Percentiles rank a stretch among this genome's conserved stretches.
These are phyloP conservation scores for Galerucella nymphaeae DNA, from an alignment of 2,888 invertebrate genomes.

Conservation along the genomic window DNA sequence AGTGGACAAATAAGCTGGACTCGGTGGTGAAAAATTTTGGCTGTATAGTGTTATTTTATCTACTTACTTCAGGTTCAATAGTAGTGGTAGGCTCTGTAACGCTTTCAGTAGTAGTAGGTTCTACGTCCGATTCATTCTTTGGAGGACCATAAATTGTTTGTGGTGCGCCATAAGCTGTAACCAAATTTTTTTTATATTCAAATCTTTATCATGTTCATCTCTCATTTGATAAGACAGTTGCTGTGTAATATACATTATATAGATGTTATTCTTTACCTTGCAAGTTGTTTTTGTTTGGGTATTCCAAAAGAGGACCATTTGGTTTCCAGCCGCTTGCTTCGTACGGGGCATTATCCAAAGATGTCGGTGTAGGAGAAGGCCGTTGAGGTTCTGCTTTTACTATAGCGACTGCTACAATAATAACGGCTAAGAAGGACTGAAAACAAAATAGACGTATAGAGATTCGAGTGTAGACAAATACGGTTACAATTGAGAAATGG, in stretches of 20 bases:
- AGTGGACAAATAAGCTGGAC: no score
- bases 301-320: constrained; percentile 63
- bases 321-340: constrained; percentile 65
- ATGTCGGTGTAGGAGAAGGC: constrained; percentile 55
- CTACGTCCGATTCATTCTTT: constrained; percentile 38
- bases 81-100: constrained; percentile 55
- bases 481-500: no score
- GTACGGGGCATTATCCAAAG: constrained; percentile 59
- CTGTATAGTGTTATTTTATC: no score
- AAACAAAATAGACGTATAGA: constrained; percentile 23
- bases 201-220: neutral
- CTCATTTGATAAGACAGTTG: neutral
- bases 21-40: no score
- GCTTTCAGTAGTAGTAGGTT: constrained; percentile 38
- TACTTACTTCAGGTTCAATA: constrained; percentile 25
- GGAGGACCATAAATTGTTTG: constrained; percentile 56
- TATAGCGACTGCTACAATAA: constrained; percentile 61
- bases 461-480: neutral
- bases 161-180: constrained; percentile 52
- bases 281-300: constrained; percentile 55
- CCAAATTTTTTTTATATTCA: neutral
- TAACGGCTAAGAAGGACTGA: constrained; percentile 62
- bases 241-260: no score
- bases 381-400: constrained; percentile 65
- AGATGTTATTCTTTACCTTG: constrained; percentile 24